These are phyloP conservation scores for Ernsta delagoae DNA, from an alignment of 2,888 invertebrate species.

Conservation along the genomic window DNA sequence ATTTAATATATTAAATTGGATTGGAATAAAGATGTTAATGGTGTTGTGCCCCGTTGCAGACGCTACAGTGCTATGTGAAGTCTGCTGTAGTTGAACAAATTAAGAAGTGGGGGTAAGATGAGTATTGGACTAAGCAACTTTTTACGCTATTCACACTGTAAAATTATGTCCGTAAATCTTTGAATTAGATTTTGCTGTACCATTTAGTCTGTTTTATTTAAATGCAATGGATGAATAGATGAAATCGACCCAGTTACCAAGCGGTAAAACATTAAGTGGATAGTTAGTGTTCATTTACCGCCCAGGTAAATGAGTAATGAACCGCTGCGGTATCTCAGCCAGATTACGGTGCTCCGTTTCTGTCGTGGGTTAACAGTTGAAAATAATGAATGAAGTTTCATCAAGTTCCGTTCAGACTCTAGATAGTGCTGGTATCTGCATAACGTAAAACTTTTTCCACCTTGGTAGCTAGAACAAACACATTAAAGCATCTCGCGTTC, in stretches of 20 bases:
- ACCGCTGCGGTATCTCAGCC: background rate
- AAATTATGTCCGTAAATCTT: background rate
- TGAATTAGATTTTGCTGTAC: background rate
- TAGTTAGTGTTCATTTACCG: constrained; percentile 20
- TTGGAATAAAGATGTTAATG: no score
- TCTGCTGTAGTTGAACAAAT: no score
- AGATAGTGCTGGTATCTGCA: constrained; percentile 44
- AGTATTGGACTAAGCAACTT: no score
- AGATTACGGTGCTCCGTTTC: constrained; percentile 15
- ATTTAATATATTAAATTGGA: no score
- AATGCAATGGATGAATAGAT: background rate
- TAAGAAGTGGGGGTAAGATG: no score
- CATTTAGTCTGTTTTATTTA: background rate
- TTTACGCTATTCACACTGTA: no score
- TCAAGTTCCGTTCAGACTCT: constrained; percentile 40
- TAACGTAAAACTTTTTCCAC: constrained; percentile 48
- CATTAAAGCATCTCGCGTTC: constrained; percentile 69
- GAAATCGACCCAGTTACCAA: background rate
- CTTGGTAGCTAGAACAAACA: constrained; percentile 67
- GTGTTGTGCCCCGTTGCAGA: no score
- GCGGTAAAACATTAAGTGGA: constrained; percentile 16
- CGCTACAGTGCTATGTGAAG: no score
- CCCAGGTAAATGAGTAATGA: constrained; percentile 3
- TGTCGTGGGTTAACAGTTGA: constrained; percentile 39
- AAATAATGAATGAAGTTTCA: constrained; percentile 47